phyloP scores from a whole-genome alignment of 2,888 invertebrate species.

The Acleris holmiana region DNA sequence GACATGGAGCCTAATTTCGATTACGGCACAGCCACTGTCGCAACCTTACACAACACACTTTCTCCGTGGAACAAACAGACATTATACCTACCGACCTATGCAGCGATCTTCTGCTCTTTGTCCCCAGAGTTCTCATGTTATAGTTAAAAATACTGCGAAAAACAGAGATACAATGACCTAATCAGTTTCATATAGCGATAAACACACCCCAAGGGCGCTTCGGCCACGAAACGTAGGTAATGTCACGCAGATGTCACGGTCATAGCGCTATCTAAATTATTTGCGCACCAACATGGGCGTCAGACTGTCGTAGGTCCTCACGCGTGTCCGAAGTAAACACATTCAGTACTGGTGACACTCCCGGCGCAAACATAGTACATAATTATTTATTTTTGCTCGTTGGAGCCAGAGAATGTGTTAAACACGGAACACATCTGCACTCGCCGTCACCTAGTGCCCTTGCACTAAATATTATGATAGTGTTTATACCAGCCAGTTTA shows the following conservation, averaged over 20 bases:
- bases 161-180: conserved; percentile 41
- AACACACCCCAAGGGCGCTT: conserved; percentile 48
- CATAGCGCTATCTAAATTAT: conserved; percentile 42
- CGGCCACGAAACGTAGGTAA: conserved; percentile 38
- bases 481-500: too few relatives aligned
- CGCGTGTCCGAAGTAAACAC: conserved; percentile 33
- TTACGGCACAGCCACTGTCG: conserved; percentile 50
- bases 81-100: conserved; percentile 40
- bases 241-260: conserved; percentile 51
- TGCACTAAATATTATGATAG: too few relatives aligned
- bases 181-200: conserved; percentile 38
- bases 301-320: conserved; percentile 46
- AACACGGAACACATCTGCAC: not conserved
- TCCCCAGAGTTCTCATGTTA: not conserved
- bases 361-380: not conserved
- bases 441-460: not conserved
- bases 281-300: conserved; percentile 41
- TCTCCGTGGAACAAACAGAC: conserved; percentile 55
- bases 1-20: conserved; percentile 42
- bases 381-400: not conserved
- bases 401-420: too few relatives aligned
- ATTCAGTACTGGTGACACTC: not conserved
- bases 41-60: conserved; percentile 55
- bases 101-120: conserved; percentile 6
- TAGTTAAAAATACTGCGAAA: not conserved